Base-by-base conservation (phyloP, 2,888 invertebrate genomes). In the Metallyticus violacea region DNA sequence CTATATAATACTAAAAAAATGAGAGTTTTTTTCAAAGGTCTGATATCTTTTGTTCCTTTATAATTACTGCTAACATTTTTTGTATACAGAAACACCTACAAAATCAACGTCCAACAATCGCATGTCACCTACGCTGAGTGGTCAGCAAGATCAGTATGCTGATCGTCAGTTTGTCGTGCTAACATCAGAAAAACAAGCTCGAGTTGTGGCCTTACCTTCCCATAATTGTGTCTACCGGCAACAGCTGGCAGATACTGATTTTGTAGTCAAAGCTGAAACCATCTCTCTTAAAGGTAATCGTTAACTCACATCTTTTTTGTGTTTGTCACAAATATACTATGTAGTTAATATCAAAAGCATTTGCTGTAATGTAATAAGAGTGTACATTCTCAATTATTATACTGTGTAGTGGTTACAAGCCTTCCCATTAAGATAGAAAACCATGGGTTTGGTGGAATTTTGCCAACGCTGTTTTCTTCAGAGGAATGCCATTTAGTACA, bases 211-310 rank as follows among this genome's bases (percentile, higher is more conserved):
- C 89, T 94, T 99, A 91, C 99, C 99, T 89, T 98, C 98, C 90
- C 99, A 99, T 93, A 97, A 97, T 91, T 98, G 98, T 93, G 96
- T 98, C 90, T 98, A 97, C 93, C 95, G 98, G 90, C 97, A 97
- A 92, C 98, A 98, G 93, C 94, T 99, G 90, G 97, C 97, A 88
- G 98, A 99, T 91, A 95, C 96, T 9, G 97, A 98, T 92, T 97
- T 98, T 92, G 98, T 98, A 88, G 97, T 98, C 89, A 97, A 97
- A 93, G 97, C 98, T 87, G 98, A 98, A 93, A 96, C 98, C 90
- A 96, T 97, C 90, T 96, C 97, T 90, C 94, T 99, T 91, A 97
- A 97, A 96, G 97, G 97, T 98, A 92, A 28, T 85, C n/a, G n/a
- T n/a, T n/a, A n/a, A n/a, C n/a, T n/a, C n/a, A n/a, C n/a, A n/a